Percentiles rank a stretch among this genome's conserved stretches.
Evolutionary conservation across 92 coral and sea anemone genomes (phyloP).

Genomic region (Muricea muricata): DNA sequence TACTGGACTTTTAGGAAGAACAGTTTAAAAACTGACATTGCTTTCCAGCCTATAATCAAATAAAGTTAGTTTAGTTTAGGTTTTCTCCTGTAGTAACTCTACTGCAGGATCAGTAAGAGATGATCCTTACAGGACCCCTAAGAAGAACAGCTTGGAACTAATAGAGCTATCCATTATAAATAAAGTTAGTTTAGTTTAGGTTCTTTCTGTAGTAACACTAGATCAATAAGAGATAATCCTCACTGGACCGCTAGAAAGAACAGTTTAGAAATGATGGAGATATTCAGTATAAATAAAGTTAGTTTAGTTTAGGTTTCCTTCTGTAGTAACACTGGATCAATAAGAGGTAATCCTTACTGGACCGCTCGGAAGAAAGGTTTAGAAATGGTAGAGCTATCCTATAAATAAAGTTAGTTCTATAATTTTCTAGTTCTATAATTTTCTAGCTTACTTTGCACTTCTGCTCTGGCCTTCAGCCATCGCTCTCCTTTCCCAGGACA

Average conservation of each 20-base stretch:
- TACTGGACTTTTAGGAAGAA: too few relatives aligned
- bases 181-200: constrained; percentile 2
- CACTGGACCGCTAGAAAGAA: not conserved
- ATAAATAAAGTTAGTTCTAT: not conserved
- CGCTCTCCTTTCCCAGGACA: constrained; percentile 33
- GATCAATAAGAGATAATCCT: not conserved
- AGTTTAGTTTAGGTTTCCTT: too few relatives aligned
- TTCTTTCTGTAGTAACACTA: not conserved
- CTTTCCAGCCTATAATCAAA: too few relatives aligned
- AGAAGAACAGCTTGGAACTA: too few relatives aligned
- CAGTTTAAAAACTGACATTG: too few relatives aligned
- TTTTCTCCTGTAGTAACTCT: too few relatives aligned
- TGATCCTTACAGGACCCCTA: too few relatives aligned
- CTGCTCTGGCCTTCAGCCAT: constrained; percentile 27
- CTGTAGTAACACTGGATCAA: too few relatives aligned
- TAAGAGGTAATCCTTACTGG: too few relatives aligned
- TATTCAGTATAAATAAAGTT: not conserved
- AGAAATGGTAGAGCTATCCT: not conserved
- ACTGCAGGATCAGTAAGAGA: too few relatives aligned
- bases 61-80: too few relatives aligned
- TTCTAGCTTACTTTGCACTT: constrained; percentile 3
- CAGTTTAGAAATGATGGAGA: not conserved
- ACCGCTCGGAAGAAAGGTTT: too few relatives aligned
- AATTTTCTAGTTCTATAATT: not conserved
- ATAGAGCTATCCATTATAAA: not conserved